Evolutionary conservation across 2,888 invertebrate genomes (phyloP), one percentile per base, ranked within the genome.

Genomic region (Colostygia pectinataria): DNA sequence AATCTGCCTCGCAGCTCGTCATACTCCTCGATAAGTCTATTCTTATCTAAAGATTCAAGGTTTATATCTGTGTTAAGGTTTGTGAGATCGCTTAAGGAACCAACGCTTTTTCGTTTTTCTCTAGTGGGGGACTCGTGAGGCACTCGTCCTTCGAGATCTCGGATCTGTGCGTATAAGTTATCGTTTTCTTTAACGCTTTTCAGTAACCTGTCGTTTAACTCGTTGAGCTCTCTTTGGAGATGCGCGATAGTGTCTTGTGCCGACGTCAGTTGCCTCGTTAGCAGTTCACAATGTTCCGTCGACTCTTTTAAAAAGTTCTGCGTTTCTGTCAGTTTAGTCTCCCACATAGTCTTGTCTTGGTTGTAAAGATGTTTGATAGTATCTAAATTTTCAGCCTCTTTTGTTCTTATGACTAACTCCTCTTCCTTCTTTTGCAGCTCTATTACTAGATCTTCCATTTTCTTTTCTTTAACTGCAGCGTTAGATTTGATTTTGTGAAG

Each of bases 171-270:
- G 65, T 94, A 95, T 13, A 96, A 85, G 10, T 88, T 86, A 66
- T 96, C 95, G 71, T 95, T 96, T 77, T 96, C 96, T 68, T 95
- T 94, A 28, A 94, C 93, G 48, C 94, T 94, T 60, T 93, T 92
- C 2, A 93, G 80, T 32, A 95, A 77, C 68, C 91, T 91, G 51
- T 95, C 94, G 66, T 94, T 93, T 3, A 93, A 84, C 53, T 93
- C 92, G 20, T 92, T 91, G 5, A 95, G 80, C 74, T 96, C 95
- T 55, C 91, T 88, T 66, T 94, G 94, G 38, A 95, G 78, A 57
- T 92, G 92, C 51, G 92, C 91, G n/a, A 95, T 91, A 7, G 91
- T 91, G 47, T 92, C 91, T 66, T 94, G 93, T 61, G 93, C 93
- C 8, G 92, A 87, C 24, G 92, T 85, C 25, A 95, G 83, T 68